Percentiles rank a stretch among this genome's conserved stretches.
These are phyloP conservation scores for Leucosticte australis DNA, from an alignment of 2,113 vertebrate genomes.

Conservation along the genomic window DNA sequence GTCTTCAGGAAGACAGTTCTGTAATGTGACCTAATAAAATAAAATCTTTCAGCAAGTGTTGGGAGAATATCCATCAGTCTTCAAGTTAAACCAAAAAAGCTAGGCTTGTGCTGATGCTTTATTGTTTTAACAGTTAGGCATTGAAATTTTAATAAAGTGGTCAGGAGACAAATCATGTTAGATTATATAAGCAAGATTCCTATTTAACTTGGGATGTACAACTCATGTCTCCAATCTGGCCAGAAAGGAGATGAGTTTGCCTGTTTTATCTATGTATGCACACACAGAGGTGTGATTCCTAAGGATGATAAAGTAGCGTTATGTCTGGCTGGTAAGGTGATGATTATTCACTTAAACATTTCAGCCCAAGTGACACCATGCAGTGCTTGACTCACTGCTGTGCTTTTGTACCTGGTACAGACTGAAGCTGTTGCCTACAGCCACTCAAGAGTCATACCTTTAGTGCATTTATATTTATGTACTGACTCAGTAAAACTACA, in stretches of 20 bases:
- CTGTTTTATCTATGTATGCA: neutral
- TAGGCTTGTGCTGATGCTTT: neutral
- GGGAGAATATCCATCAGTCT: slow-evolving; percentile 20
- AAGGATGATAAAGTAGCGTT: neutral
- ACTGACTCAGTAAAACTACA: neutral
- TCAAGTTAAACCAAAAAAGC: neutral
- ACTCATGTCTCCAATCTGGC: neutral
- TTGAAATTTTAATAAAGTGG: neutral
- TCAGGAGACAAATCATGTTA: neutral
- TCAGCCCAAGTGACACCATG: neutral
- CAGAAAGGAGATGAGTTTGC: neutral
- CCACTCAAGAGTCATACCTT: neutral
- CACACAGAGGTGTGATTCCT: neutral
- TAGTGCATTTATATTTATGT: neutral
- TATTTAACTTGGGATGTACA: neutral
- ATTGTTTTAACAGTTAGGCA: neutral
- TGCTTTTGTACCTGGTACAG: neutral
- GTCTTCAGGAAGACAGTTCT: slow-evolving; percentile 49
- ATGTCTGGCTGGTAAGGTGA: neutral
- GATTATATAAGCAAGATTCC: neutral
- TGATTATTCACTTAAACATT: neutral
- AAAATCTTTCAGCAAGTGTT: slow-evolving; percentile 36
- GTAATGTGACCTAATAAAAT: slow-evolving; percentile 61
- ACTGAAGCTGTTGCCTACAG: neutral
- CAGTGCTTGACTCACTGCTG: neutral